Conservation (phyloP, 1,140 invertebrate genomes). For the Aradophagus sp. region DNA sequence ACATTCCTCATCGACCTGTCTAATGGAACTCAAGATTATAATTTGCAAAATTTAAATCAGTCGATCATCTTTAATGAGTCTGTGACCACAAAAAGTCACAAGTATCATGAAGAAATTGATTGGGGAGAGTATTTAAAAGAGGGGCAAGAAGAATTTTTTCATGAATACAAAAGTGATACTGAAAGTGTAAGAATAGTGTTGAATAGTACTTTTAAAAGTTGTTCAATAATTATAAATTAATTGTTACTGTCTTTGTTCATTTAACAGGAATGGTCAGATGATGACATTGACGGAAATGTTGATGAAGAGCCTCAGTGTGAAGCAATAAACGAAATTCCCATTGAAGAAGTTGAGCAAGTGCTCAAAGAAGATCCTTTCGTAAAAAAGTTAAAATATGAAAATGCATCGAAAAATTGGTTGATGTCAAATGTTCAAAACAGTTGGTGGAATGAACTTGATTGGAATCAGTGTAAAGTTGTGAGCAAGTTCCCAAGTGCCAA, state of each 20-base stretch:
- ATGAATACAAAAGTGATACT: constrained; percentile 63
- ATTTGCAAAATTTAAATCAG: constrained; percentile 52
- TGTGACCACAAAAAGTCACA: constrained; percentile 39
- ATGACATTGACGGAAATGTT: constrained; percentile 49
- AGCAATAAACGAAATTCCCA: neutral
- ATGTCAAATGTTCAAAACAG: constrained; percentile 67
- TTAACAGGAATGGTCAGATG: constrained; percentile 63
- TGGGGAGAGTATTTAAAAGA: constrained; percentile 72
- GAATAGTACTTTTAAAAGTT: neutral
- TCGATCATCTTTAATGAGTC: constrained; percentile 27
- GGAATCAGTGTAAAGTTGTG: constrained; percentile 58
- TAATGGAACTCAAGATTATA: constrained; percentile 65
- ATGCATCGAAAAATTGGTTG: constrained; percentile 68
- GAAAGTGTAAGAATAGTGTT: constrained; percentile 62
- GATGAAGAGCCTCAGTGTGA: constrained; percentile 3
- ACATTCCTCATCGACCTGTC: constrained; percentile 68
- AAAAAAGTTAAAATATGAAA: constrained; percentile 51
- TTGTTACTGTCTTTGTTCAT: too few relatives aligned
- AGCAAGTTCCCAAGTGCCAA: constrained; percentile 64
- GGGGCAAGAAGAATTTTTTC: constrained; percentile 67
- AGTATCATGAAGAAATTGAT: constrained; percentile 67
- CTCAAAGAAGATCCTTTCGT: constrained; percentile 44
- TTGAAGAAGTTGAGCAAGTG: constrained; percentile 10
- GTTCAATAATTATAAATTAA: too few relatives aligned
- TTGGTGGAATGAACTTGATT: constrained; percentile 70